Conservation (phyloP, 2,797 vertebrate genomes). For the Takifugu ocellatus region DNA sequence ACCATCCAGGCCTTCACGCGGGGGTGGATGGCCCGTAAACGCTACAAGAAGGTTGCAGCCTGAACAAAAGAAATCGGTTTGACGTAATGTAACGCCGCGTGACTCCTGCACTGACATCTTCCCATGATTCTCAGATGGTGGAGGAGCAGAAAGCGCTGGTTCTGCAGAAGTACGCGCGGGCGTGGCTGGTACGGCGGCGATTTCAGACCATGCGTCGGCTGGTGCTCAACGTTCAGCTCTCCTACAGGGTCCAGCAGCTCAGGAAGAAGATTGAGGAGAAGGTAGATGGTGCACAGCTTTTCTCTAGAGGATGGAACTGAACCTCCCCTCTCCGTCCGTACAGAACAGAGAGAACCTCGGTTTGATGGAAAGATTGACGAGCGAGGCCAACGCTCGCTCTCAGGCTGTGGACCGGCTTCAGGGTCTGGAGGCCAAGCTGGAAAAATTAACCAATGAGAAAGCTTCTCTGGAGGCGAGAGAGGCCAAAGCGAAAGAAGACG, state of each 20-base stretch:
- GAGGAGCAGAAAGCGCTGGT: constrained; percentile 89
- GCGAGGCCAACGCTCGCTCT: constrained; percentile 76
- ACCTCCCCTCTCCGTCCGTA: background rate
- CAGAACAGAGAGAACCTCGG: constrained; percentile 90
- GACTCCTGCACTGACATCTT: background rate
- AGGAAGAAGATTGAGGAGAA: constrained; percentile 92
- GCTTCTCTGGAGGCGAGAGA: constrained; percentile 75
- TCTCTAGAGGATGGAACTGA: background rate
- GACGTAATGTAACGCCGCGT: background rate
- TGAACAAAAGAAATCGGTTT: background rate
- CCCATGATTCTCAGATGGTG: constrained; percentile 76
- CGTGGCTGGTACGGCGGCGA: constrained; percentile 89
- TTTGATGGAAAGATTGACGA: constrained; percentile 87
- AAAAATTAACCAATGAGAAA: constrained; percentile 76
- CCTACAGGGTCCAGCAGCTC: constrained; percentile 89
- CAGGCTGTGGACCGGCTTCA: constrained; percentile 81
- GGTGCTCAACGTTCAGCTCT: constrained; percentile 92
- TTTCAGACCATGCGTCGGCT: constrained; percentile 92
- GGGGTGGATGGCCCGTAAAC: constrained; percentile 87
- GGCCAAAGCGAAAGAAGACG: constrained; percentile 76
- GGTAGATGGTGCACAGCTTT: constrained; percentile 65
- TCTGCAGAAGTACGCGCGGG: constrained; percentile 91
- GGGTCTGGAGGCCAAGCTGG: constrained; percentile 80
- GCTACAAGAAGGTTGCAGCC: constrained; percentile 81
- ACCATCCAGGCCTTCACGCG: constrained; percentile 90